A percentile compares a stretch with the other conserved stretches of the same genome.
phyloP scores from a whole-genome alignment of 2,113 vertebrate species.

The Pollachius pollachius region DNA sequence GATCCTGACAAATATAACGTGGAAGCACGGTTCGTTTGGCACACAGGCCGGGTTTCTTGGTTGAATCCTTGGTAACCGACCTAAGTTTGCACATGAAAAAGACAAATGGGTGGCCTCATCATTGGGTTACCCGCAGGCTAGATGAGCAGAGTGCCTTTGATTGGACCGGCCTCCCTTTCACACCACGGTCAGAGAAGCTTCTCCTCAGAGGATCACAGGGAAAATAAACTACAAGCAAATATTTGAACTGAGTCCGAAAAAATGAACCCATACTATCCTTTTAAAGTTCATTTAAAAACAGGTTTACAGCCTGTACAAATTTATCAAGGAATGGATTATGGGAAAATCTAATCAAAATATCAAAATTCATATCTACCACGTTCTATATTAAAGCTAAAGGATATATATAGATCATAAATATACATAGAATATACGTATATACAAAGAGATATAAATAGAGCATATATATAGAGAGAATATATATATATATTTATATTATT shows the following conservation, averaged over 20 bases:
- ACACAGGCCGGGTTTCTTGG: no score
- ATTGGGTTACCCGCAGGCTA: conserved; percentile 22
- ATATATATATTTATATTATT: background rate
- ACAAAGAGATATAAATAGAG: no score
- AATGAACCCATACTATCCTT: background rate
- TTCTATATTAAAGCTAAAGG: no score
- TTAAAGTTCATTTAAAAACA: background rate
- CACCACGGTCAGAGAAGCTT: background rate
- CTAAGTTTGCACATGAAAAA: no score
- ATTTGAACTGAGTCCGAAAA: conserved; percentile 3
- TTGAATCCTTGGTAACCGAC: no score
- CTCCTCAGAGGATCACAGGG: no score
- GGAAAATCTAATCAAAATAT: no score
- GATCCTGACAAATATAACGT: conserved; percentile 18
- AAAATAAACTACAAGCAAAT: conserved; percentile 7
- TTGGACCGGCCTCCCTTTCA: conserved; percentile 18
- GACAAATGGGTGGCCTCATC: conserved; percentile 11
- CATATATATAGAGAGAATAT: background rate
- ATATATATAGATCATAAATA: no score
- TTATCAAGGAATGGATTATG: no score
- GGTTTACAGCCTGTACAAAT: no score
- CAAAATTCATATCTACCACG: no score
- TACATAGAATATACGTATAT: background rate
- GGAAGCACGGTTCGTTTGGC: background rate
- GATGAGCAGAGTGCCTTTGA: conserved; percentile 36